Base-by-base conservation (phyloP, 1,140 invertebrate genomes). In the Conus ventricosus region DNA sequence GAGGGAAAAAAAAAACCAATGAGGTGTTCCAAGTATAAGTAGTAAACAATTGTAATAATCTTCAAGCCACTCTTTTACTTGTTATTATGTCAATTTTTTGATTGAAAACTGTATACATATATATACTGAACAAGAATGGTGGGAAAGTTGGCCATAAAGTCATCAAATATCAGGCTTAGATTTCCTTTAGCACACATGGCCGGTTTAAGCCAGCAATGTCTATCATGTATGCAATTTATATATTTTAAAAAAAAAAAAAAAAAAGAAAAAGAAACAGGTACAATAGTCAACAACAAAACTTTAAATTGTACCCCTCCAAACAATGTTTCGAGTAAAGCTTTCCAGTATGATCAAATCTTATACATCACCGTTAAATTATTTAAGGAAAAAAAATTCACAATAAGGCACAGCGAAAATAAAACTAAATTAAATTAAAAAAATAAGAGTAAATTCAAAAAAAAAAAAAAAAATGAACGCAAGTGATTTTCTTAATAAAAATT, bases 361-460 rank as follows among this genome's bases (percentile, higher is more conserved):
- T 15, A 60, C 57, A 60, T 60, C 57, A 92, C 57, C 57, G 15
- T 8, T 60, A 60, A 93, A 71, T 71, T 71, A 17, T 23, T n/a
- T 71, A 87, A 91, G 89, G 89, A 87, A 63, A 83, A 91, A 90
- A 15, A 8, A 60, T 60, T 91, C 88, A 85, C 87, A 76, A 91
- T 94, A 94, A 94, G 94, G 93, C 93, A 94, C 93, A 92, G 92
- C 92, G 92, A 94, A 92, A 93, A 92, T 39, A 89, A 88, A 90
- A 86, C 78, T 83, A 23, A 88, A 86, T 76, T 60, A 90, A 55
- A 86, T 86, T 85, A 89, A 83, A 82, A 25, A 86, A 54, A 83
- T 2, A 11, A 11, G 8, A 11, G 8, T 60, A 11, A 20, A 7
- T 71, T 71, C 6, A 23, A 71, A 20, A 71, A 71, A 71, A 23